A percentile compares a stretch with the other conserved stretches of the same genome.
Evolutionary conservation across 1,140 invertebrate genomes (phyloP).

Genomic region (Temnothorax nylanderi): DNA sequence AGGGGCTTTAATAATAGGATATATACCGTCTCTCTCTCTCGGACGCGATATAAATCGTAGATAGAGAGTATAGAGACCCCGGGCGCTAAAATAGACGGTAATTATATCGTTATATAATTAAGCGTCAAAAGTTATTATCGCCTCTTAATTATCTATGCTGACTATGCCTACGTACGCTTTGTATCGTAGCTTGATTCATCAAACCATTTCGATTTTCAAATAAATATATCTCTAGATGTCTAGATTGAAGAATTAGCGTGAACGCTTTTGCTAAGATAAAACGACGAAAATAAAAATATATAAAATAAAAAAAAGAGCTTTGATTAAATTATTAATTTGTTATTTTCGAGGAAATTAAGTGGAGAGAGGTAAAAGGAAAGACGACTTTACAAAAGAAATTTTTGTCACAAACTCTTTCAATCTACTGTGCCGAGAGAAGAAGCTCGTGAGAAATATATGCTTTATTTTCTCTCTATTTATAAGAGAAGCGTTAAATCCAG

Average conservation of each 20-base stretch:
- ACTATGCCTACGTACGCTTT: not conserved
- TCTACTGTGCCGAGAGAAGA: no score
- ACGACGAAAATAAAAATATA: not conserved
- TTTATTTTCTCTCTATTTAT: slow-evolving; percentile 13
- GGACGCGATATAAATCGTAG: not conserved
- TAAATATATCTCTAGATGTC: not conserved
- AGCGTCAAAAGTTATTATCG: not conserved
- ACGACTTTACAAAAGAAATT: not conserved
- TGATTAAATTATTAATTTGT: not conserved
- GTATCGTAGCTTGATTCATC: not conserved
- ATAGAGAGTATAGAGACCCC: not conserved
- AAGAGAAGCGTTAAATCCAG: slow-evolving; percentile 11
- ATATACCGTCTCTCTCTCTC: not conserved
- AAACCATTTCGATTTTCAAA: not conserved
- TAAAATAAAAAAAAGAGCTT: not conserved
- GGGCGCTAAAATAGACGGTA: slow-evolving; percentile 34
- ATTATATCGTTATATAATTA: slow-evolving; percentile 37
- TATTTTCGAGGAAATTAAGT: not conserved
- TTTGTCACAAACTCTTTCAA: not conserved
- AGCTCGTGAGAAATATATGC: not conserved
- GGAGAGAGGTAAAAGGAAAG: not conserved
- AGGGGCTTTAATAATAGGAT: slow-evolving; percentile 31
- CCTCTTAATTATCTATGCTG: not conserved
- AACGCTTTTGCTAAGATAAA: not conserved
- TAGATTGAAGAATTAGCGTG: not conserved